phyloP scores from a whole-genome alignment of 2,113 vertebrate genomes.

The Grallaria varia region DNA sequence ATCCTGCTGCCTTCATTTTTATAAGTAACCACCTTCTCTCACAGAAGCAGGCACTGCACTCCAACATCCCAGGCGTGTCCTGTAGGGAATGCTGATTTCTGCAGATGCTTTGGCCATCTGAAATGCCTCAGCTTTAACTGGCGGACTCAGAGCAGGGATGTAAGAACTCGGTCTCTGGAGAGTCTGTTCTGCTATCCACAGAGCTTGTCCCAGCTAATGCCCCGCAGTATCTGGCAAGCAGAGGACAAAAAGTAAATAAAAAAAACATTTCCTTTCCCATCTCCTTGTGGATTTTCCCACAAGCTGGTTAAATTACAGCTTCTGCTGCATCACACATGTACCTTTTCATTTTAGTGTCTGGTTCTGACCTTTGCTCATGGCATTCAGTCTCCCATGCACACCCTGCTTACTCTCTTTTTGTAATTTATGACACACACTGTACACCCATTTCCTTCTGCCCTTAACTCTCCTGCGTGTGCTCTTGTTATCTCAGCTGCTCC shows the following conservation, averaged over 20 bases:
- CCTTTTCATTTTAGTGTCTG: constrained; percentile 64
- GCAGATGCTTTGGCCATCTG: not conserved
- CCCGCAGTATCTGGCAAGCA: not conserved
- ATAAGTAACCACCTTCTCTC: not conserved
- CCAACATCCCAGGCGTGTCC: not conserved
- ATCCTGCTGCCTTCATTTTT: not conserved
- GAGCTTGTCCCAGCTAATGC: constrained; percentile 37
- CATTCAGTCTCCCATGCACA: constrained; percentile 64
- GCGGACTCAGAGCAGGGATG: not conserved
- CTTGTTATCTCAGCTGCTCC: constrained; percentile 72
- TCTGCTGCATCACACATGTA: constrained; percentile 62
- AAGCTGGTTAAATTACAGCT: constrained; percentile 32
- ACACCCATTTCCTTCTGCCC: constrained; percentile 71
- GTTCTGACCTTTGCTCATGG: constrained; percentile 64
- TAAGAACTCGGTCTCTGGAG: not conserved
- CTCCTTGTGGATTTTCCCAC: constrained; percentile 62
- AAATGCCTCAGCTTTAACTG: not conserved
- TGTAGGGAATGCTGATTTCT: not conserved
- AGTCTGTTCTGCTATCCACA: not conserved
- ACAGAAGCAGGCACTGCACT: not conserved
- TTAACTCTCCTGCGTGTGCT: constrained; percentile 52
- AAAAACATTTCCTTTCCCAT: constrained; percentile 64
- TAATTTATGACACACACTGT: constrained; percentile 67
- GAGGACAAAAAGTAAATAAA: not conserved
- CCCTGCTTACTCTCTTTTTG: constrained; percentile 49